Percentiles rank a stretch among this genome's conserved stretches.
These are phyloP conservation scores for Sciurus carolinensis DNA, from an alignment of 2,797 vertebrate species.

Conservation along the genomic window DNA sequence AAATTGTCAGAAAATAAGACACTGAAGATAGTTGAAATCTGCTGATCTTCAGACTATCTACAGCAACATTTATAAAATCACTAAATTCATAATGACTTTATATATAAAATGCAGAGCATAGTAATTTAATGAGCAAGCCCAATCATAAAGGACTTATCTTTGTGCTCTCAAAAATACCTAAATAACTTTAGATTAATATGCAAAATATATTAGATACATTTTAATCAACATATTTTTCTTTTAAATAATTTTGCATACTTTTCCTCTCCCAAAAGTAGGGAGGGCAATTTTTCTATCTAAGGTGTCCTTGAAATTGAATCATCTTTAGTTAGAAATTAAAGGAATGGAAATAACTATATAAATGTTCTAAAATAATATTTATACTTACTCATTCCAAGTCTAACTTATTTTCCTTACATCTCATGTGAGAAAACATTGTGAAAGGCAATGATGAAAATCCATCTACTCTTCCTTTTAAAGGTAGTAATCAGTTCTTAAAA, in stretches of 20 bases:
- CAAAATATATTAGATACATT: neutral
- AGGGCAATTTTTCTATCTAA: neutral
- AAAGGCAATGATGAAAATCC: neutral
- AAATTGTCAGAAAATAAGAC: neutral
- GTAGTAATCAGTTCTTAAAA: neutral
- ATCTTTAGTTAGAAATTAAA: constrained; percentile 56
- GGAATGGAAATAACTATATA: neutral
- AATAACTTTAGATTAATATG: neutral
- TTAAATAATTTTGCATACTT: neutral
- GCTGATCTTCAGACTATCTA: too few species aligned
- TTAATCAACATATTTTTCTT: neutral
- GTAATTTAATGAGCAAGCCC: neutral
- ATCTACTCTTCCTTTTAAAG: neutral
- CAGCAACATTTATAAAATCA: constrained; percentile 32
- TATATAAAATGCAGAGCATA: neutral
- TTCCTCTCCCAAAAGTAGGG: neutral
- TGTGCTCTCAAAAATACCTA: constrained; percentile 34
- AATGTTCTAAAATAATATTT: constrained; percentile 35
- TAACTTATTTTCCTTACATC: constrained; percentile 27
- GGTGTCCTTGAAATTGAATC: constrained; percentile 30
- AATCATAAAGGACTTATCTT: neutral
- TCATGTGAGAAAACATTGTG: neutral
- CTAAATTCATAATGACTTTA: neutral
- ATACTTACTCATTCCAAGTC: neutral
- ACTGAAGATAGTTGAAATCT: neutral